phyloP scores from a whole-genome alignment of 2,797 vertebrate species.

The Myotis daubentonii region DNA sequence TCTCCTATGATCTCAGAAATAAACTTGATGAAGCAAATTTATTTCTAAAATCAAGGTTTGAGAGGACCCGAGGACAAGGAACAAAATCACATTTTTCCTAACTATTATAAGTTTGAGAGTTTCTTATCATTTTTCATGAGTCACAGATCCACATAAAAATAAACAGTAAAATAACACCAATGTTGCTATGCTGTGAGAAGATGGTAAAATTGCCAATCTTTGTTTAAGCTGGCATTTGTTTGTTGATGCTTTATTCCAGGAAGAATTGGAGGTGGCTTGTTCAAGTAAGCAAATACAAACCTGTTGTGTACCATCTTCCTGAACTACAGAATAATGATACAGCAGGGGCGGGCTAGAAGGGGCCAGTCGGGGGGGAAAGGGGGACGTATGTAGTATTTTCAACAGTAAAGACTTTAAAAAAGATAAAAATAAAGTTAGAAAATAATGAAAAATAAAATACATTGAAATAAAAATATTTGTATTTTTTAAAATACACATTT shows the following conservation, averaged over 20 bases:
- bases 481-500: conserved; percentile 8
- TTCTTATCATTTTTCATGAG: conserved; percentile 8
- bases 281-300: background rate
- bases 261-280: background rate
- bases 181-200: background rate
- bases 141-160: background rate
- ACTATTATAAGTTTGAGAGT: background rate
- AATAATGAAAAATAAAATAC: background rate
- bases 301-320: background rate
- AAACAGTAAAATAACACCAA: background rate
- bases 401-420: too few species aligned
- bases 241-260: background rate
- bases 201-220: background rate
- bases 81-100: background rate
- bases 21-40: background rate
- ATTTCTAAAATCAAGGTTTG: conserved; percentile 43
- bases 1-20: background rate
- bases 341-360: too few species aligned
- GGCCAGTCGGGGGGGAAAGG: too few species aligned
- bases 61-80: background rate
- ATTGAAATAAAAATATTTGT: background rate
- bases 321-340: background rate
- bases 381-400: too few species aligned
- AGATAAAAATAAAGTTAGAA: too few species aligned
- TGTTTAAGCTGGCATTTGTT: conserved; percentile 8